A percentile compares a stretch with the other conserved stretches of the same genome.
These are phyloP conservation scores for Cerceris ruficornis DNA, from an alignment of 2,888 invertebrate species.

Conservation along the genomic window DNA sequence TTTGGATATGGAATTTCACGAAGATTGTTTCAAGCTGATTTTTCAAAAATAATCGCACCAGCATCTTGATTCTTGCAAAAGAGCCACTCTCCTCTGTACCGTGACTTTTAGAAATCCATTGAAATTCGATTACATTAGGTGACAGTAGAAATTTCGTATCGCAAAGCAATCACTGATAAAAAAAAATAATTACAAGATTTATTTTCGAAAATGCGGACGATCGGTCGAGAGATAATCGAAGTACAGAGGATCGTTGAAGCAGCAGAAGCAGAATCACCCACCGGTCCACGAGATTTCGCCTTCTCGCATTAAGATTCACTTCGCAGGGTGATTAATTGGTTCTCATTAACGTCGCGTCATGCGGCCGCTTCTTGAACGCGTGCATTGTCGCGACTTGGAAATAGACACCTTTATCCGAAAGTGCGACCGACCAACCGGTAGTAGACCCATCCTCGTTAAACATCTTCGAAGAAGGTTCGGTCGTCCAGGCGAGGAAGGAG, in stretches of 20 bases:
- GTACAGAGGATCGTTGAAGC: slow-evolving; percentile 20
- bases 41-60: too few relatives aligned
- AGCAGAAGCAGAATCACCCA: neutral
- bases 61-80: too few relatives aligned
- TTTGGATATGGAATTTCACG: too few relatives aligned
- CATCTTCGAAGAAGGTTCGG: slow-evolving; percentile 27
- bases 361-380: slow-evolving; percentile 49
- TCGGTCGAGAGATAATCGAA: too few relatives aligned
- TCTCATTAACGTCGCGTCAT: slow-evolving; percentile 68
- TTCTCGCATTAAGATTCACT: slow-evolving; percentile 72
- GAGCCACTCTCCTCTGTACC: too few relatives aligned
- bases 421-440: slow-evolving; percentile 23
- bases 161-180: too few relatives aligned
- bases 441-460: slow-evolving; percentile 34
- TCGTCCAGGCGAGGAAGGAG: neutral
- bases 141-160: too few relatives aligned
- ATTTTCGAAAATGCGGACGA: too few relatives aligned
- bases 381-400: slow-evolving; percentile 51
- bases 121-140: too few relatives aligned
- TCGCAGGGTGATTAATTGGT: slow-evolving; percentile 73
- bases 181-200: too few relatives aligned
- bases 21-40: too few relatives aligned
- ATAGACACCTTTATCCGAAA: slow-evolving; percentile 30
- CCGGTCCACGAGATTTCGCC: slow-evolving; percentile 60
- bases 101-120: too few relatives aligned